Conservation (phyloP, 2,888 invertebrate genomes). For the Mythimna pallens region DNA sequence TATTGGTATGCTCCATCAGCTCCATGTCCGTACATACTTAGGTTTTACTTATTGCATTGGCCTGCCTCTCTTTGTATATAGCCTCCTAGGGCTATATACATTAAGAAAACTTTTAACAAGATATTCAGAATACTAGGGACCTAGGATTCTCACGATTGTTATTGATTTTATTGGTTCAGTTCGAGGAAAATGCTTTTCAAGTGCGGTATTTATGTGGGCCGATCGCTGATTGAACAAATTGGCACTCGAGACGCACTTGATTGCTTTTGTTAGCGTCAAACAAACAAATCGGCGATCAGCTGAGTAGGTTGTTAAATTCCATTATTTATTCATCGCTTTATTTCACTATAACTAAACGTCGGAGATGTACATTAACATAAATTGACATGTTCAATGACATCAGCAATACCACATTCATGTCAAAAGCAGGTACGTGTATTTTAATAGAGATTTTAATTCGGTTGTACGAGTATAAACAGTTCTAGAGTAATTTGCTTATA, state of each 20-base stretch:
- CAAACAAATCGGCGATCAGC: not conserved
- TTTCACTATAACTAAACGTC: not conserved
- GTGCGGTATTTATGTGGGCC: not conserved
- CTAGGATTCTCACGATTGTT: not conserved
- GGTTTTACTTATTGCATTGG: not conserved
- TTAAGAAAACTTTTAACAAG: not conserved
- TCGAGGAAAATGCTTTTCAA: slow-evolving; percentile 10
- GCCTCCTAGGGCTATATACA: slow-evolving; percentile 4
- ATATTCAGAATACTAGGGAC: not conserved
- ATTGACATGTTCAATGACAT: slow-evolving; percentile 18
- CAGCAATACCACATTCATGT: not conserved
- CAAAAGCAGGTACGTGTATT: not conserved
- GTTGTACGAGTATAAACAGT: not conserved
- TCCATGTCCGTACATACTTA: not conserved
- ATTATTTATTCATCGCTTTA: slow-evolving; percentile 14
- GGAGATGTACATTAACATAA: too few species aligned
- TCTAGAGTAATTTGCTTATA: not conserved
- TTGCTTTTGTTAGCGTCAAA: slow-evolving; percentile 3
- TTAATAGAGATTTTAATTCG: not conserved
- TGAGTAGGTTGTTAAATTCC: not conserved
- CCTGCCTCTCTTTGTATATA: not conserved
- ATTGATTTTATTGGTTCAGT: not conserved
- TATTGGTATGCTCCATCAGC: too few species aligned
- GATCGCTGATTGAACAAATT: slow-evolving; percentile 5
- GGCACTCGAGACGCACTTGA: slow-evolving; percentile 1